Evolutionary conservation across 2,113 vertebrate genomes (phyloP).

Genomic region (Cinclus cinclus): DNA sequence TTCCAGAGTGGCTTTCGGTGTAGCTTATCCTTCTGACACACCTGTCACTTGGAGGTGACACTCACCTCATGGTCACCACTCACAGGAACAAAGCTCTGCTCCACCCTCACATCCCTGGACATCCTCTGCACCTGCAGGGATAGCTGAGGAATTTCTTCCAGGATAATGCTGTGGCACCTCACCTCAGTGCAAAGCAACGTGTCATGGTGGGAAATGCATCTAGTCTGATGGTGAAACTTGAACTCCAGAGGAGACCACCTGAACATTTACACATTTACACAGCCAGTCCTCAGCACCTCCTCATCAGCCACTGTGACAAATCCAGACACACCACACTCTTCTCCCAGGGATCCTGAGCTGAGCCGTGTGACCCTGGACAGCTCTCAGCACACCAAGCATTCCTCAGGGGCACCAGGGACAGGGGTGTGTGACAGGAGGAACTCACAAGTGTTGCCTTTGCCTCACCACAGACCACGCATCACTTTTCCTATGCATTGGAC

Average conservation of each 20-base stretch:
- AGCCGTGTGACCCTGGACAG: not conserved
- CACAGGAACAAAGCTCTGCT: not conserved
- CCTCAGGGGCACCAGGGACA: not conserved
- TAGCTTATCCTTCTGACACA: not conserved
- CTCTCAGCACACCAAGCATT: not conserved
- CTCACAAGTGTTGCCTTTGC: not conserved
- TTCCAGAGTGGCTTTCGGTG: not conserved
- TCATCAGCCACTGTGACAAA: accelerated
- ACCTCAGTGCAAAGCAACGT: accelerated
- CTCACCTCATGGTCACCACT: not conserved
- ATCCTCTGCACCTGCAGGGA: not conserved
- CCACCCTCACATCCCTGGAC: not conserved
- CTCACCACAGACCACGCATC: not conserved
- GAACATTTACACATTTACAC: not conserved
- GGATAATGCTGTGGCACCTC: not conserved
- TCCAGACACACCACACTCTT: not conserved
- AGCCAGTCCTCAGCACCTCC: too few species aligned
- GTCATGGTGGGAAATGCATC: not conserved
- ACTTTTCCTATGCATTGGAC: not conserved
- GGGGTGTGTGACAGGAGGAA: accelerated
- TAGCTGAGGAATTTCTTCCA: not conserved
- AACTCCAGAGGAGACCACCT: not conserved
- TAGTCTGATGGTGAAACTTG: not conserved
- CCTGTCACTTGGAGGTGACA: not conserved
- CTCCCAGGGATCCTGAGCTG: not conserved